Evolutionary conservation across 1,140 invertebrate genomes (phyloP).

Genomic region (Rhizoglyphus robini): DNA sequence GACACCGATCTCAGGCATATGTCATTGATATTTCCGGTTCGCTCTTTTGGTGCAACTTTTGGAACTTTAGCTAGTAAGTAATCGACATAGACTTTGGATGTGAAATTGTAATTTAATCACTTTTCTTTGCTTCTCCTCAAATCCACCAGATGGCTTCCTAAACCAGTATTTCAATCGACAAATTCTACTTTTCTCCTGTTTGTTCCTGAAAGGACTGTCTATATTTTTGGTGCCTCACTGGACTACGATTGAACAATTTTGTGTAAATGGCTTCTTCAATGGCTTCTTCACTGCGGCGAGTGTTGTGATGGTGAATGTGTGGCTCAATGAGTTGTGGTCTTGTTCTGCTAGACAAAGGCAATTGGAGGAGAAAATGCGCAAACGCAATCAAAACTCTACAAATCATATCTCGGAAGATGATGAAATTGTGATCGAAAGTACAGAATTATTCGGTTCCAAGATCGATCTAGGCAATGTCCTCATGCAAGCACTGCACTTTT

Average conservation of each 20-base stretch:
- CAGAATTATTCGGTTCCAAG: not conserved
- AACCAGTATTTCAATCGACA: slow-evolving; percentile 7
- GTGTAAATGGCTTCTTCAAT: slow-evolving; percentile 15
- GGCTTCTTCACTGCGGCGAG: slow-evolving; percentile 14
- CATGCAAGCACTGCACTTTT: slow-evolving; percentile 19
- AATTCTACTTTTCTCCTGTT: not conserved
- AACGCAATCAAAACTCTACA: not conserved
- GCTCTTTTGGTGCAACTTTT: not conserved
- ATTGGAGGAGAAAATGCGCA: not conserved
- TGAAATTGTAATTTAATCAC: not conserved
- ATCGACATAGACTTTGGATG: not conserved
- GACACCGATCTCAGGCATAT: not conserved
- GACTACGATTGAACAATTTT: slow-evolving; percentile 10
- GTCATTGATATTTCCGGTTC: slow-evolving; percentile 11
- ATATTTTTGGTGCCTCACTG: slow-evolving; percentile 15
- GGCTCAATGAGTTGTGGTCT: slow-evolving; percentile 19
- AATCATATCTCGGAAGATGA: not conserved
- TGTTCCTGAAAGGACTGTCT: slow-evolving; percentile 5
- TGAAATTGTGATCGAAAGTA: not conserved
- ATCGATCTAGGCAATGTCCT: slow-evolving; percentile 4
- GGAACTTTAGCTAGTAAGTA: slow-evolving; percentile 15
- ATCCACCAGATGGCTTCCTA: not conserved
- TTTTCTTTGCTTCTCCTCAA: not conserved
- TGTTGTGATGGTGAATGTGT: slow-evolving; percentile 16
- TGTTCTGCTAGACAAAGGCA: not conserved